Conservation (phyloP, 2,888 invertebrate genomes). For the Lucinisca nassula region DNA sequence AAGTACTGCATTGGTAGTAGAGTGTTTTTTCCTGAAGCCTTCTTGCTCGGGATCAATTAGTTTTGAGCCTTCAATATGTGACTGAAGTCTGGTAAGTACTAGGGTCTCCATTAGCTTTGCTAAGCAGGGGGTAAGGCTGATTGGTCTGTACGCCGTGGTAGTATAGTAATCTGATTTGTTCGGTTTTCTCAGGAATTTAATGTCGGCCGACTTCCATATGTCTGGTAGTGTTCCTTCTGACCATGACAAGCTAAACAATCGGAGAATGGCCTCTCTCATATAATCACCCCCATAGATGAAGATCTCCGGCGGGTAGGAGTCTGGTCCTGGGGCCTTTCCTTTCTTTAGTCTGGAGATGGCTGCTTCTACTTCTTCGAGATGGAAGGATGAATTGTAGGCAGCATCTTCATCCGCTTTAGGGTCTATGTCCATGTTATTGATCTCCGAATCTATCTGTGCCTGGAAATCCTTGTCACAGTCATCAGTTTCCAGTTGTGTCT, state of each 20-base stretch:
- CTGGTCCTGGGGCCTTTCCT: neutral
- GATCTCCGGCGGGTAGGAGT: neutral
- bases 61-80: neutral
- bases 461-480: neutral
- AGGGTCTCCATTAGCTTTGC: neutral
- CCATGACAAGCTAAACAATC: neutral
- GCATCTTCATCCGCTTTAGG: neutral
- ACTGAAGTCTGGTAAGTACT: neutral
- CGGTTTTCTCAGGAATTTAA: too few species aligned
- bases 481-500: neutral
- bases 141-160: too few species aligned
- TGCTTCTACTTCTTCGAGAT: neutral
- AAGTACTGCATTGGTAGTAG: neutral
- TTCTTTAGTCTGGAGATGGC: neutral
- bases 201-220: too few species aligned
- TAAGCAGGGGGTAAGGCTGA: neutral
- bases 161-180: neutral
- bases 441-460: neutral
- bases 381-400: neutral
- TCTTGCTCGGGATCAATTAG: neutral
- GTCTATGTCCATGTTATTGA: neutral
- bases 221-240: neutral
- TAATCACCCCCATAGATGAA: neutral
- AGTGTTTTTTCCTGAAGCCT: too few species aligned
- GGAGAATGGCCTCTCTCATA: neutral